Evolutionary conservation across 2,113 vertebrate genomes (phyloP).

Genomic region (Gasterosteus nipponicus): DNA sequence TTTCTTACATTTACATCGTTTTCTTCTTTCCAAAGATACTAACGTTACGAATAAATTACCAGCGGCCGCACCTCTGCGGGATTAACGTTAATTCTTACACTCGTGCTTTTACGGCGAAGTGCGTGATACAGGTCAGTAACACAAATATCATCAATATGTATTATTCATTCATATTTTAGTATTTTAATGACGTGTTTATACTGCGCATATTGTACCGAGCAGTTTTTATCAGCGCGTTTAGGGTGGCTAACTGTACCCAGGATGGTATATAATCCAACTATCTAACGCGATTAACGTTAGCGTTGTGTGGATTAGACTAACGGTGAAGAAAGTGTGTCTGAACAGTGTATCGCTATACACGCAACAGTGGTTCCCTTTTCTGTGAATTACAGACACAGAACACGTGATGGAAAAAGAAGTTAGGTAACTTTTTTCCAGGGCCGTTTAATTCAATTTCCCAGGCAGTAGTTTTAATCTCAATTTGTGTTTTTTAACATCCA

Average conservation of each 20-base stretch:
- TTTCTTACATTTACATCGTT: neutral
- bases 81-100: neutral
- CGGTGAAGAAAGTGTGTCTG: neutral
- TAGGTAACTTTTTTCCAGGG: neutral
- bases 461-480: too few relatives aligned
- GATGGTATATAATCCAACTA: neutral
- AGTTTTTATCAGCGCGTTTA: too few relatives aligned
- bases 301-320: too few relatives aligned
- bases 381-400: neutral
- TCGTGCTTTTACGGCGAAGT: neutral
- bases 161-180: neutral
- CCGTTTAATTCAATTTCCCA: neutral
- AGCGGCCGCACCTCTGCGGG: neutral
- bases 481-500: too few relatives aligned
- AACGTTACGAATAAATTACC: neutral
- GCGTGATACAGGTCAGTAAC: neutral
- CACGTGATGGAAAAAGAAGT: neutral
- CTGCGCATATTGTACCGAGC: too few relatives aligned
- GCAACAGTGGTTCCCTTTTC: neutral
- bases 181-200: neutral
- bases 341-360: neutral
- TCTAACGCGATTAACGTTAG: neutral
- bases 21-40: too few relatives aligned
- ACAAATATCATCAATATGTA: too few relatives aligned
- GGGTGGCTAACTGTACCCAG: too few relatives aligned